Evolutionary conservation across 2,888 invertebrate species (phyloP), one percentile per base, ranked within the genome.

Genomic region (Aleiodes alternator): DNA sequence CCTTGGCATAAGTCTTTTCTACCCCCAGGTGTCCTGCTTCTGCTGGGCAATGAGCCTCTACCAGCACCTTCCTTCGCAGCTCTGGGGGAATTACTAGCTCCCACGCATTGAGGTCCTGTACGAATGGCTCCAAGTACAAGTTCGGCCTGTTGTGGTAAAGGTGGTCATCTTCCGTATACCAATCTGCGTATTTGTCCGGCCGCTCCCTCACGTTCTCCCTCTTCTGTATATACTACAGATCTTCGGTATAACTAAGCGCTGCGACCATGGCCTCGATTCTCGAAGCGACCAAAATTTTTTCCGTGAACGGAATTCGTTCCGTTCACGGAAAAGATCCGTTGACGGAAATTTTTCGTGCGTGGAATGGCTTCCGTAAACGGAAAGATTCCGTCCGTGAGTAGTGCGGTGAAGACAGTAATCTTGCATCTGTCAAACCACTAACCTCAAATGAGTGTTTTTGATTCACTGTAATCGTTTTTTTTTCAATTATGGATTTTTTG

Each of bases 101-200:
- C 72, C 72, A 72, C 3, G 5, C 8, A 12, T 50, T 16, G 29
- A 72, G 48, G 55, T 69, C 38, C 4, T 11, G 9, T 0, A 75
- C 3, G 59, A 75, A 31, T 4, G 72, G 75, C 9, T 78, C 70
- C n/a, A 73, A 61, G 4, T 66, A 14, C 2, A 51, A 3, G 9
- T 77, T 61, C 0, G 69, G 69, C 0, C 29, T 34, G 38, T 56
- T 57, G 31, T 75, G 69, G 16, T 72, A 78, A 5, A 78, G 38
- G 8, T 56, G 11, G 9, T 59, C 59, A 0, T 73, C 76, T 7
- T 71, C 72, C 9, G 76, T 9, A 9, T 61, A 23, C 71, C 78
- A 78, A 38, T 71, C 51, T 2, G 73, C 56, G 56, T 68, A 78
- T 16, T 73, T 76, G 3, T 11, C 5, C 1, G 73, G 73, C 34